Percentiles rank a stretch among this genome's conserved stretches.
These are phyloP conservation scores for Calameuta idolon DNA, from an alignment of 2,888 invertebrate genomes.

Conservation along the genomic window DNA sequence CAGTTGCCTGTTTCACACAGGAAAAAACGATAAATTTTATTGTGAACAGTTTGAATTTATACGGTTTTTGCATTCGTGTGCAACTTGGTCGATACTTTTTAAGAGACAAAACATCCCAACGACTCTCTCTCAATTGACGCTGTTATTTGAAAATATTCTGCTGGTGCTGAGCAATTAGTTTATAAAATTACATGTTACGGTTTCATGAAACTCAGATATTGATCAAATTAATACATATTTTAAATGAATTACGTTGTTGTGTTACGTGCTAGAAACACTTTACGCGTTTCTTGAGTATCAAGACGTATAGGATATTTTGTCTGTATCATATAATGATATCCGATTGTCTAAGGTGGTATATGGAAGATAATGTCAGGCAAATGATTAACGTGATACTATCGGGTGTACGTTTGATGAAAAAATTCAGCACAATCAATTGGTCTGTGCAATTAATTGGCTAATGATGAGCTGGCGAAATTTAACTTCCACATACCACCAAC, in stretches of 20 bases:
- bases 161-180: background rate
- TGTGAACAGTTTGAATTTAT: background rate
- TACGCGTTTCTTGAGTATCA: background rate
- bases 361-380: background rate
- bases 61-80: conserved; percentile 10
- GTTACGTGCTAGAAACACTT: too few species aligned
- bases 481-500: conserved; percentile 19
- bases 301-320: conserved; percentile 17
- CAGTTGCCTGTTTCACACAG: conserved; percentile 64
- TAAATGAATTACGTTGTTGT: background rate
- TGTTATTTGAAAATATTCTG: background rate
- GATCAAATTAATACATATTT: background rate
- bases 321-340: conserved; percentile 5
- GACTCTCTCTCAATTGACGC: background rate
- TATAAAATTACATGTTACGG: background rate
- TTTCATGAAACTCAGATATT: background rate
- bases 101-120: conserved; percentile 17
- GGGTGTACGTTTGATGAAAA: background rate
- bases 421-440: background rate
- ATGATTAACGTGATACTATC: background rate
- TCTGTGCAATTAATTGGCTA: background rate
- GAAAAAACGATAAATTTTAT: conserved; percentile 1
- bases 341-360: conserved; percentile 2
- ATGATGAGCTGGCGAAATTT: background rate
- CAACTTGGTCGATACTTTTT: conserved; percentile 11